These are phyloP conservation scores for Muscicapa comitata DNA, from an alignment of 2,797 vertebrate species.

Conservation along the genomic window DNA sequence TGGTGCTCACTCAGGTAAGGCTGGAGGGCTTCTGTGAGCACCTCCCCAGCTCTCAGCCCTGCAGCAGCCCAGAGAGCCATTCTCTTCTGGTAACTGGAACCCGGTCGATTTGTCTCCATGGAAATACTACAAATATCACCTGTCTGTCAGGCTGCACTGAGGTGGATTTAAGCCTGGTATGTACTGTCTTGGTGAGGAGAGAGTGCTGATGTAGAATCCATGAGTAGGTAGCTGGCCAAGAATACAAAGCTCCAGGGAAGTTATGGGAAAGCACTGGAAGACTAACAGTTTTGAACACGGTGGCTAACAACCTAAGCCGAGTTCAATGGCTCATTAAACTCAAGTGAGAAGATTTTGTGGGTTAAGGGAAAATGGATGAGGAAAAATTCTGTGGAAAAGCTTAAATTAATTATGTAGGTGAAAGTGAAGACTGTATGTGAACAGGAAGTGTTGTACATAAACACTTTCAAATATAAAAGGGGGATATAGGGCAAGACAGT, in stretches of 20 bases:
- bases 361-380: background rate
- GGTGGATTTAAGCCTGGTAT: background rate
- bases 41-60: background rate
- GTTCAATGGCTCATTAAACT: background rate
- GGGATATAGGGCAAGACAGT: background rate
- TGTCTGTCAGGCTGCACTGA: background rate
- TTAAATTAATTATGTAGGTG: background rate
- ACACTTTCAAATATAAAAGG: background rate
- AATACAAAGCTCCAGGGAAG: background rate
- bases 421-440: background rate
- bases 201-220: background rate
- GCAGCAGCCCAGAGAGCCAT: fast-evolving
- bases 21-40: background rate
- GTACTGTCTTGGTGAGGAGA: background rate
- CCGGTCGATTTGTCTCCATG: background rate
- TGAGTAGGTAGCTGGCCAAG: background rate
- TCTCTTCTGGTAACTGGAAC: background rate
- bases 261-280: background rate
- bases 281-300: background rate
- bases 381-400: background rate
- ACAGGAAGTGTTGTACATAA: background rate
- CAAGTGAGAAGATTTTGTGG: background rate
- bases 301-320: background rate
- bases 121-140: background rate
- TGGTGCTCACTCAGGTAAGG: background rate